phyloP scores from a whole-genome alignment of 2,113 vertebrate genomes.

The Galemys pyrenaicus region DNA sequence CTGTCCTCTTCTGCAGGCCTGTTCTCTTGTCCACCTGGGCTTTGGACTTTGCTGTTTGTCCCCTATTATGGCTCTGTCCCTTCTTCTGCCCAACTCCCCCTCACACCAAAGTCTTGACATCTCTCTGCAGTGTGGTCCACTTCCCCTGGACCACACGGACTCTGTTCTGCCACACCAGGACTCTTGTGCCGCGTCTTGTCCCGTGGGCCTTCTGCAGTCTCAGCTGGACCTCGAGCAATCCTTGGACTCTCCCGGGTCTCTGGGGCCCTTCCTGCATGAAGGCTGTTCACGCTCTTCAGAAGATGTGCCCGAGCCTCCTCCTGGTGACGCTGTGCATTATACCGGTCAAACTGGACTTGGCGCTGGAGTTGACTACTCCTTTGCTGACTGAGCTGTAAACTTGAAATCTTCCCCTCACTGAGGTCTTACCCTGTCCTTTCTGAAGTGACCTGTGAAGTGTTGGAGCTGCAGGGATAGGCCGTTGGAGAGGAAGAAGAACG shows the following conservation, averaged over 20 bases:
- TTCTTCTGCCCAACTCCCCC: rapidly evolving
- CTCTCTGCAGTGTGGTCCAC: neutral
- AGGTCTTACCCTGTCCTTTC: neutral
- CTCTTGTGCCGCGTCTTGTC: neutral
- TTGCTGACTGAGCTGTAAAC: neutral
- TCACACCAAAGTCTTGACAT: neutral
- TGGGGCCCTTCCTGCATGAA: neutral
- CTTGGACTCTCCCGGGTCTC: neutral
- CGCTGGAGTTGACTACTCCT: neutral
- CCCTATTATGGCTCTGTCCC: neutral
- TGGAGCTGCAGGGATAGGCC: neutral
- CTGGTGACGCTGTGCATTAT: neutral
- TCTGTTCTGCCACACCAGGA: neutral
- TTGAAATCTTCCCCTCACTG: neutral
- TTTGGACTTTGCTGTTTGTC: neutral
- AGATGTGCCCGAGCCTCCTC: neutral
- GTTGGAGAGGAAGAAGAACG: neutral
- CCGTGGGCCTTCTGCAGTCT: neutral
- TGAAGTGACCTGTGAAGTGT: neutral
- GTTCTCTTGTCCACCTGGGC: neutral
- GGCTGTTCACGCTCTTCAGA: neutral
- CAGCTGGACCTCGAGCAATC: neutral
- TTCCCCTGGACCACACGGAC: rapidly evolving
- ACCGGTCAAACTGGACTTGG: neutral
- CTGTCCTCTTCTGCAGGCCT: neutral